Percentiles rank a stretch among this genome's conserved stretches.
These are phyloP conservation scores for Danio aesculapii DNA, from an alignment of 2,797 vertebrate species.

Conservation along the genomic window DNA sequence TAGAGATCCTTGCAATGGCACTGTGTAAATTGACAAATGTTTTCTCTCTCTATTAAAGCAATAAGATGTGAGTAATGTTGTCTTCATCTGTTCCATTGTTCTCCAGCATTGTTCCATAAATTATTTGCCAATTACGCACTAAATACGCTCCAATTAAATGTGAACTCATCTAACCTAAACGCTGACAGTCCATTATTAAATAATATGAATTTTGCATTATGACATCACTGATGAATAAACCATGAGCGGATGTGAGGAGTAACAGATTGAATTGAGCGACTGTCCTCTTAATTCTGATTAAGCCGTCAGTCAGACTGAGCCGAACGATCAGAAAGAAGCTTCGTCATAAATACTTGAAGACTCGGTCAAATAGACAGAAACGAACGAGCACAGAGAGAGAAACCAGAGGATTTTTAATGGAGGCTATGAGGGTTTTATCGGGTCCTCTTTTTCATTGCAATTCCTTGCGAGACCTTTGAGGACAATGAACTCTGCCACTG, in stretches of 20 bases:
- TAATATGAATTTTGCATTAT: conserved; percentile 69
- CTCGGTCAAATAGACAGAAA: conserved; percentile 53
- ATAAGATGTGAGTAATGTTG: conserved; percentile 23
- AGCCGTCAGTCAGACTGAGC: conserved; percentile 63
- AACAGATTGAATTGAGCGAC: conserved; percentile 52
- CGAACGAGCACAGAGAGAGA: conserved; percentile 28
- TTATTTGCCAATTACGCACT: conserved; percentile 64
- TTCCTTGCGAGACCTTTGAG: conserved; percentile 45
- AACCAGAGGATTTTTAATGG: conserved; percentile 39
- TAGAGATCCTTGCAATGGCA: neutral
- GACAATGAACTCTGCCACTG: conserved; percentile 41
- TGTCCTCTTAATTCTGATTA: conserved; percentile 64
- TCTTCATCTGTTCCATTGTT: conserved; percentile 43
- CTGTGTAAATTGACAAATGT: neutral
- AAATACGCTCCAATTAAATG: conserved; percentile 66
- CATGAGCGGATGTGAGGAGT: conserved; percentile 58
- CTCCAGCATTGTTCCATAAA: conserved; percentile 59
- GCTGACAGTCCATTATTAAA: conserved; percentile 67
- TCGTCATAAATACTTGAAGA: conserved; percentile 59
- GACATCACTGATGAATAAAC: conserved; percentile 69
- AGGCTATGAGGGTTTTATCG: conserved; percentile 39
- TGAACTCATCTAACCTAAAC: conserved; percentile 62
- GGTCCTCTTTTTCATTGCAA: conserved; percentile 38
- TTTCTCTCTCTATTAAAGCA: conserved; percentile 19
- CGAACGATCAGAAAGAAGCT: conserved; percentile 51